A percentile compares a stretch with the other conserved stretches of the same genome.
Conservation (phyloP, 2,797 vertebrate genomes). For the Triplophysa bombifrons region DNA sequence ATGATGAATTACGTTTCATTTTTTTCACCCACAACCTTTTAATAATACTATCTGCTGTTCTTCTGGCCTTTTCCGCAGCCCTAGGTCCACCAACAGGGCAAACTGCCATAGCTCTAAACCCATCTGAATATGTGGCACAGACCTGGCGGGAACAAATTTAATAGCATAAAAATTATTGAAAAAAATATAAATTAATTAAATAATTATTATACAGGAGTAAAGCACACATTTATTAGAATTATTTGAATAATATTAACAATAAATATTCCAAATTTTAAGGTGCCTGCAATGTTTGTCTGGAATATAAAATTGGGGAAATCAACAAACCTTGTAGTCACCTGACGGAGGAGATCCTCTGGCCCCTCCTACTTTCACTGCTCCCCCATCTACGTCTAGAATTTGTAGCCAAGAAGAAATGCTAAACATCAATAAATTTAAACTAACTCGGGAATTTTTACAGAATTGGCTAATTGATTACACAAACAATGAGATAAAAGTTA, state of each 20-base stretch:
- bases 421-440: constrained; percentile 32
- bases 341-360: constrained; percentile 78
- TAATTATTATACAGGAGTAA: neutral
- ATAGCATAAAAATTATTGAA: neutral
- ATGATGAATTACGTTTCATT: neutral
- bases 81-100: constrained; percentile 82
- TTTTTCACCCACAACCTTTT: constrained; percentile 48
- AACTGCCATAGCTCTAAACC: constrained; percentile 85
- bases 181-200: neutral
- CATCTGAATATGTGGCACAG: constrained; percentile 84
- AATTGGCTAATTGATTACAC: constrained; percentile 15
- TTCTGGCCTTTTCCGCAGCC: constrained; percentile 78
- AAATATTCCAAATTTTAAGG: neutral
- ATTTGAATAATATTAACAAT: neutral
- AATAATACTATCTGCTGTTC: constrained; percentile 76
- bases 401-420: constrained; percentile 41
- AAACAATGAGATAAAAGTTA: neutral
- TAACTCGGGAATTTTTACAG: neutral
- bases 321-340: constrained; percentile 77
- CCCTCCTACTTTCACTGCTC: constrained; percentile 78
- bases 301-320: neutral
- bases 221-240: neutral
- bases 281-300: neutral
- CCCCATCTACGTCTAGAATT: constrained; percentile 75
- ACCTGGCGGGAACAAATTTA: constrained; percentile 68